Evolutionary conservation across 1,140 invertebrate species (phyloP), one percentile per base, ranked within the genome.

Genomic region (Drosophila kepulauana): DNA sequence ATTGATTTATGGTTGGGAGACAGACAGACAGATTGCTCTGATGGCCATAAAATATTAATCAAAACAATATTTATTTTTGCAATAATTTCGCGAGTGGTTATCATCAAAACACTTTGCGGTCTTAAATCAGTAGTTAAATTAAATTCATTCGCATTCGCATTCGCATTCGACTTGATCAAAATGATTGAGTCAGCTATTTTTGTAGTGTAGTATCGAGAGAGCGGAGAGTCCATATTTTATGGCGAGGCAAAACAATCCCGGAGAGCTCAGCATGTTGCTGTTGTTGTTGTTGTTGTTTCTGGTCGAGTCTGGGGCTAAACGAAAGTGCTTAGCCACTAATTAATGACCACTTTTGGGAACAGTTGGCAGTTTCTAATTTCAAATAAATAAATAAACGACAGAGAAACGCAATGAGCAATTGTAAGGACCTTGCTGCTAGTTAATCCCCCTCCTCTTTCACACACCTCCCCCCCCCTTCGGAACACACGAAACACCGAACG

Each of bases 281-380:
- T 0, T 20, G 20, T 0, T 20, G 20, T 20, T 20, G 20, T 25
- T 25, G 20, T 25, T 51, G 49, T 25, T 38, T 38, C 35, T 25
- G 16, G 10, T 4, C 3, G 20, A 51, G 20, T 30, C 28, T 52
- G 33, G 54, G 54, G 30, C 54, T 57, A 57, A 30, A 13, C 33
- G 52, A 56, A 38, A 16, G 35, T 57, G 33, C 41, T 59, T 59
- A 59, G 57, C 33, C 28, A n/a, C 69, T 73, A 85, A 84, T 84
- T 84, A 85, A 85, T 84, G 68, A 67, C 73, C 73, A 84, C 72
- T 82, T 77, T 66, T 72, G 66, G 63, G 63, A 38, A 77, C 67
- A 82, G 64, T 84, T 77, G 81, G 72, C 78, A 77, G 72, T 80
- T 84, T 82, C 77, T 68, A 84, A 80, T 84, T 82, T 82, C 67